Percentiles rank a stretch among this genome's conserved stretches.
These are phyloP conservation scores for Lomographa bimaculata DNA, from an alignment of 2,888 invertebrate genomes.

Conservation along the genomic window DNA sequence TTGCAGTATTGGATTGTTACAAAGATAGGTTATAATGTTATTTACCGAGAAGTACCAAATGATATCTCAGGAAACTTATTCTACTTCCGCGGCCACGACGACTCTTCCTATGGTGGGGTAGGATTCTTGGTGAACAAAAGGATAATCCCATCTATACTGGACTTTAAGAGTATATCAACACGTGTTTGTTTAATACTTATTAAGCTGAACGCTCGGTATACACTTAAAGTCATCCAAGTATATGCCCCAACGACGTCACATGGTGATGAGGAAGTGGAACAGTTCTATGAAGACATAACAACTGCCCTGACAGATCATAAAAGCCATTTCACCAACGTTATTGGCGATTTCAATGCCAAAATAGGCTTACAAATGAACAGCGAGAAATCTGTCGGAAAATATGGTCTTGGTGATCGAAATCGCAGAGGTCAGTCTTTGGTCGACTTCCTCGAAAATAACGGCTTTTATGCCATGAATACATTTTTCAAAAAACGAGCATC, in stretches of 20 bases:
- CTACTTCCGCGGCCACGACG: not conserved
- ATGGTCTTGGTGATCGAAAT: not conserved
- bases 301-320: not conserved
- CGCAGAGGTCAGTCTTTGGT: not conserved
- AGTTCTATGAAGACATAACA: not conserved
- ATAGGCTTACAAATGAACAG: not conserved
- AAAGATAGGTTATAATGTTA: too few relatives aligned
- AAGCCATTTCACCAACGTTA: not conserved
- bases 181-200: not conserved
- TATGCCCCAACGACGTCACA: not conserved
- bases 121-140: constrained; percentile 5
- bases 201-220: not conserved
- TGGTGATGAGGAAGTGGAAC: not conserved
- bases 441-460: not conserved
- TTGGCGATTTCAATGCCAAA: constrained; percentile 5
- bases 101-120: constrained; percentile 7
- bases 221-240: not conserved
- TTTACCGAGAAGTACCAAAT: too few relatives aligned
- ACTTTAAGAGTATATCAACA: constrained; percentile 5
- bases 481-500: not conserved
- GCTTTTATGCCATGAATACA: not conserved
- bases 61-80: not conserved
- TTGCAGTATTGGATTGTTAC: too few relatives aligned
- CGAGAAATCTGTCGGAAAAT: not conserved
- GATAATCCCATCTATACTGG: not conserved